Base-by-base conservation (phyloP, 2,888 invertebrate genomes). In the Anaspis maculata region DNA sequence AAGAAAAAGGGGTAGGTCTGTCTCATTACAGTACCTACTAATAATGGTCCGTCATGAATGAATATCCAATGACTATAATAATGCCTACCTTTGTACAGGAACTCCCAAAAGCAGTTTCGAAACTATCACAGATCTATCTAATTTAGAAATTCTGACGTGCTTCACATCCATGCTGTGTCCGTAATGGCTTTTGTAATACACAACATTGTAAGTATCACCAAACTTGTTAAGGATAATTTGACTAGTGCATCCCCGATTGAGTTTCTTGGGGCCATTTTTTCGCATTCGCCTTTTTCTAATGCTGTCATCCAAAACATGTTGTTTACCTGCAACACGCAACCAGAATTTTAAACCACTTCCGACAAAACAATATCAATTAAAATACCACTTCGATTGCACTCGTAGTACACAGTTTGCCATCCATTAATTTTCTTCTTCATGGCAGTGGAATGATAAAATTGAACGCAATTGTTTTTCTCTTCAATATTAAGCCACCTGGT, bases 121-220 rank as follows among this genome's bases (percentile, higher is more conserved):
- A 15, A 40, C 40, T 11, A 41, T 35, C 5, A 32, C 13, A 2
- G 31, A 37, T 15, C 37, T 28, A n/a, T 43, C 40, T 7, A 26
- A 27, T 30, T 40, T 40, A 5, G 43, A 37, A 14, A 43, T 13
- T 35, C 37, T 43, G 4, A 40, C 13, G 21, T 40, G 35, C 27
- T 40, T 31, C 9, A 43, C 19, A n/a, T 32, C 31, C 14, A 29
- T 21, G 12, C 34, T 34, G 21, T 43, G 43, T 3, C 40, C 40
- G 15, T 43, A 43, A 23, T 43, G 38, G 1, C 32, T 54, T 19
- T 42, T 57, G 30, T 25, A 39, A 26, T 39, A 39, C n/a, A 14
- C 30, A 11, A 39, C 29, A 4, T 13, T 27, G 12, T 25, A 32
- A 4, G 32, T 13, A 11, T 30, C 39, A 15, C 32, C 27, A 25